Percentiles rank a stretch among this genome's conserved stretches.
Evolutionary conservation across 1,140 invertebrate genomes (phyloP).

Genomic region (Heliconius hewitsoni): DNA sequence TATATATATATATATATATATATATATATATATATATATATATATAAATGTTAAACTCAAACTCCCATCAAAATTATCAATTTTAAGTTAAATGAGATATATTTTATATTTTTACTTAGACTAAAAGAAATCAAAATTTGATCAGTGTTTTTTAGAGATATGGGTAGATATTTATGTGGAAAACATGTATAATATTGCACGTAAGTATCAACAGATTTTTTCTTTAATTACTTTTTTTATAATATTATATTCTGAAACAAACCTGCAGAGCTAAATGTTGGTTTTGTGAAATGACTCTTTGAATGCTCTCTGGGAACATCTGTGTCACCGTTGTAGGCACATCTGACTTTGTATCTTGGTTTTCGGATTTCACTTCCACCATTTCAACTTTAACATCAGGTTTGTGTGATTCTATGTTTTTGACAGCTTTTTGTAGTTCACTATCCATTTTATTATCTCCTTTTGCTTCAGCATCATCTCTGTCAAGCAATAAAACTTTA

Average conservation of each 20-base stretch:
- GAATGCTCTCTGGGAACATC: slow-evolving; percentile 61
- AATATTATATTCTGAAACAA: background rate
- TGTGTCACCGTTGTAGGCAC: slow-evolving; percentile 43
- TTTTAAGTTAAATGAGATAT: no score
- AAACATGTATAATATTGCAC: no score
- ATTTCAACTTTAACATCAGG: slow-evolving; percentile 60
- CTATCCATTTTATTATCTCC: slow-evolving; percentile 64
- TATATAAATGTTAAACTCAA: no score
- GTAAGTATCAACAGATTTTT: no score
- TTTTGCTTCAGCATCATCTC: slow-evolving; percentile 62
- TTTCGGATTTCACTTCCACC: slow-evolving; percentile 56
- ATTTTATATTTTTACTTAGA: no score
- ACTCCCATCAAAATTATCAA: no score
- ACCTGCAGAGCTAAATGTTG: slow-evolving; percentile 70
- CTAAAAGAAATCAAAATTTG: no score
- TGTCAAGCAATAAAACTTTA: slow-evolving; percentile 25
- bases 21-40: no score
- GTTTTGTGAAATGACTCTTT: slow-evolving; percentile 59
- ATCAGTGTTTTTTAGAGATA: no score
- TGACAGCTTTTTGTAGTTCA: slow-evolving; percentile 64
- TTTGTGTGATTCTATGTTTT: slow-evolving; percentile 59
- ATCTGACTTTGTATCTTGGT: slow-evolving; percentile 53
- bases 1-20: no score
- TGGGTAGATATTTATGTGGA: no score
- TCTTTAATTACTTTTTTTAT: no score